These are phyloP conservation scores for Boloria euphrosyne DNA, from an alignment of 2,888 invertebrate species.

Conservation along the genomic window DNA sequence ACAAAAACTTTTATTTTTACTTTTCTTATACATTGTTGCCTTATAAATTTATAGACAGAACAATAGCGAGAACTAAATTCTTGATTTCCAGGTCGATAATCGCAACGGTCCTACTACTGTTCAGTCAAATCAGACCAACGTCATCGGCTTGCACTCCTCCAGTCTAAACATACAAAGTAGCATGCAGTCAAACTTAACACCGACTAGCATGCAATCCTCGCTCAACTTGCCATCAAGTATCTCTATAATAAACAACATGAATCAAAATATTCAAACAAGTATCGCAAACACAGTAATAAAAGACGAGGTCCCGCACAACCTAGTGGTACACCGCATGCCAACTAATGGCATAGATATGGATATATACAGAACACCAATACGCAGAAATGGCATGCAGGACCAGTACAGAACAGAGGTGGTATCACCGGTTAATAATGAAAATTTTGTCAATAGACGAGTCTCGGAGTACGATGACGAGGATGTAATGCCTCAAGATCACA, in stretches of 20 bases:
- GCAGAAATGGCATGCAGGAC: slow-evolving; percentile 71
- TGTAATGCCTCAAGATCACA: slow-evolving; percentile 57
- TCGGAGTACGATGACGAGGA: slow-evolving; percentile 75
- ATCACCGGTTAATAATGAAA: slow-evolving; percentile 63
- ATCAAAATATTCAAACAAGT: slow-evolving; percentile 55
- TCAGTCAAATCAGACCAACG: slow-evolving; percentile 61
- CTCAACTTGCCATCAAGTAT: slow-evolving; percentile 63
- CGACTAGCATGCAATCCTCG: slow-evolving; percentile 57
- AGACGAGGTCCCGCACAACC: slow-evolving; percentile 67
- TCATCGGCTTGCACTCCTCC: slow-evolving; percentile 62
- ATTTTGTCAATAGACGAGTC: slow-evolving; percentile 67
- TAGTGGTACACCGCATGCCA: slow-evolving; percentile 61
- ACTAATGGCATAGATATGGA: slow-evolving; percentile 73
- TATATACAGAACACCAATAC: slow-evolving; percentile 53
- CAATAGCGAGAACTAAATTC: slow-evolving; percentile 31
- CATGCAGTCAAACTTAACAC: slow-evolving; percentile 45
- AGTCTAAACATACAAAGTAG: slow-evolving; percentile 52
- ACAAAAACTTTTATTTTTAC: background rate
- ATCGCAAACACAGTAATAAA: slow-evolving; percentile 57
- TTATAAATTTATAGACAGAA: slow-evolving; percentile 9
- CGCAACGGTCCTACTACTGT: slow-evolving; percentile 67
- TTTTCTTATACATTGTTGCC: background rate
- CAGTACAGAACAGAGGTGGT: slow-evolving; percentile 59
- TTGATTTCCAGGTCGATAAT: slow-evolving; percentile 62
- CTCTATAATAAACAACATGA: slow-evolving; percentile 62